Percentiles rank a stretch among this genome's conserved stretches.
Evolutionary conservation across 2,888 invertebrate genomes (phyloP).

Genomic region (Ditylenchus weischeri): DNA sequence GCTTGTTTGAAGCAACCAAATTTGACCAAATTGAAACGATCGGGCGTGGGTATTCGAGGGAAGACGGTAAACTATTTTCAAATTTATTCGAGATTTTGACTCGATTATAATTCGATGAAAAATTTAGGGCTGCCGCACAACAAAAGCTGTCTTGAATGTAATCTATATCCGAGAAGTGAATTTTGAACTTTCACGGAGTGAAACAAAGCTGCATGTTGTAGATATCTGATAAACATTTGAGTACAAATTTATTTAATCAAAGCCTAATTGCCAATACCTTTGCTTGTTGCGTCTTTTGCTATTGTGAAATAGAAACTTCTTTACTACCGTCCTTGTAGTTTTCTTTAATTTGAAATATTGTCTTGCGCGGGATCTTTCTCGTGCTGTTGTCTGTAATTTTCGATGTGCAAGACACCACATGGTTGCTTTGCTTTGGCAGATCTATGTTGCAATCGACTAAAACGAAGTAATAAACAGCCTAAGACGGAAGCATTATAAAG

Average conservation of each 20-base stretch:
- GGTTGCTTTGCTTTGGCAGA: too few relatives aligned
- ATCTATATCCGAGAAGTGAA: neutral
- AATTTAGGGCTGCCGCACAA: constrained; percentile 3
- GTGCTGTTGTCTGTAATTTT: too few relatives aligned
- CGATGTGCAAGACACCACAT: too few relatives aligned
- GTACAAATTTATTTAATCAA: neutral
- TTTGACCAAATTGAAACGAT: constrained; percentile 1
- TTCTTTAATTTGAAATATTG: too few relatives aligned
- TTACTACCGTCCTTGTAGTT: too few relatives aligned
- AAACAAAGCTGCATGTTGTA: neutral
- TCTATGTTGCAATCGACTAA: too few relatives aligned
- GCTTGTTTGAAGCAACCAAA: constrained; percentile 1
- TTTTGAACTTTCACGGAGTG: too few relatives aligned
- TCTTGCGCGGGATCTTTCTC: too few relatives aligned
- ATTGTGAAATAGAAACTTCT: too few relatives aligned
- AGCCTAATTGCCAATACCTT: neutral
- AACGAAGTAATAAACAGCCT: too few relatives aligned
- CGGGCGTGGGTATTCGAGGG: neutral
- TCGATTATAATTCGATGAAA: neutral
- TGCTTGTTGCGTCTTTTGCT: too few relatives aligned
- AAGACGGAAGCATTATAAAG: too few relatives aligned
- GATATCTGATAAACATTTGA: neutral
- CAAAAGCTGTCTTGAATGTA: neutral
- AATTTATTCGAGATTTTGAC: neutral
- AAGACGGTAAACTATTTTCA: neutral